These are phyloP conservation scores for Nomada goodeniana DNA, from an alignment of 2,888 invertebrate genomes.

Conservation along the genomic window DNA sequence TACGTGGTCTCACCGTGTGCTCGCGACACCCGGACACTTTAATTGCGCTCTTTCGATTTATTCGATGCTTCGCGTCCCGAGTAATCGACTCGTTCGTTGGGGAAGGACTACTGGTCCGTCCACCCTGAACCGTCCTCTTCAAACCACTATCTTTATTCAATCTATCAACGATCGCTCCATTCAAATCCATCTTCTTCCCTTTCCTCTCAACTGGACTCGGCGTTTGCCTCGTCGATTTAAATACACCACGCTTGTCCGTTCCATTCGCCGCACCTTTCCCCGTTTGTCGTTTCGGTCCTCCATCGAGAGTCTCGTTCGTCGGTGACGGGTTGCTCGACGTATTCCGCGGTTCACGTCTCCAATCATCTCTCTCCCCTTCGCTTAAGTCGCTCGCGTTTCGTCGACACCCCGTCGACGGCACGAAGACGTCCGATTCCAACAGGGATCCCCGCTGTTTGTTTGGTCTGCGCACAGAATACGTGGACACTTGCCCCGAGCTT, in stretches of 20 bases:
- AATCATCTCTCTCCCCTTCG: neutral
- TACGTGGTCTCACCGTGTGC: neutral
- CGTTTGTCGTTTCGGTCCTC: constrained; percentile 3
- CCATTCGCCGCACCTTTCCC: neutral
- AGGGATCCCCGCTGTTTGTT: constrained; percentile 39
- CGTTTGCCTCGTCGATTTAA: constrained; percentile 1
- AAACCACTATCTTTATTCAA: neutral
- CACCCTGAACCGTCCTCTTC: neutral
- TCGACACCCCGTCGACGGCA: neutral
- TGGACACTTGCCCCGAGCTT: constrained; percentile 8
- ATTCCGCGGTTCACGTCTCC: neutral
- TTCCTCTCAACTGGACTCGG: neutral
- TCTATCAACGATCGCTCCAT: neutral
- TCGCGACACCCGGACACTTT: neutral
- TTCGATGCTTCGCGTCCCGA: neutral
- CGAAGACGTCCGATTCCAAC: constrained; percentile 42
- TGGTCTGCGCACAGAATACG: constrained; percentile 43
- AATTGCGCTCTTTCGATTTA: neutral
- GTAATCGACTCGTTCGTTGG: constrained; percentile 7
- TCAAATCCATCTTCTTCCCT: neutral
- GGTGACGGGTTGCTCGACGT: constrained; percentile 14
- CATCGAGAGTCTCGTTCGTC: constrained; percentile 4
- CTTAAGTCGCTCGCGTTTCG: neutral
- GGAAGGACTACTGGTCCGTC: neutral
- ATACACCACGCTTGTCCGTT: neutral